A percentile compares a stretch with the other conserved stretches of the same genome.
phyloP scores from a whole-genome alignment of 2,113 vertebrate species.

The Scolopax mira region DNA sequence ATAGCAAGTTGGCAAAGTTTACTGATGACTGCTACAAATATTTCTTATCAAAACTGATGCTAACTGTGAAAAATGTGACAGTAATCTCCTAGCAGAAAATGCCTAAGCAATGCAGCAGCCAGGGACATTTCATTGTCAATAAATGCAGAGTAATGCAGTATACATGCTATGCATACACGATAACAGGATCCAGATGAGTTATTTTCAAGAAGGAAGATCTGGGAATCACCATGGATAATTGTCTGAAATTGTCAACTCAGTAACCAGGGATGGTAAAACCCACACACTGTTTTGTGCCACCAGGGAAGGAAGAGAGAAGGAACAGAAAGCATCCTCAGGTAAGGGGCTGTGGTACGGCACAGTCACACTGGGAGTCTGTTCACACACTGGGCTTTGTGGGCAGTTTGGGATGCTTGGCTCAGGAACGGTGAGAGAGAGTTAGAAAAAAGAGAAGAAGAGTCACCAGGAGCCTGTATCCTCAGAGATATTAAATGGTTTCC shows the following conservation, averaged over 20 bases:
- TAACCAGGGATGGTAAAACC: neutral
- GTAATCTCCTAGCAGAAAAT: neutral
- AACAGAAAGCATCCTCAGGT: neutral
- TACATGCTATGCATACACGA: neutral
- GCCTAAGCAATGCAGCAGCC: neutral
- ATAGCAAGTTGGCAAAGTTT: neutral
- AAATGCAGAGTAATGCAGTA: neutral
- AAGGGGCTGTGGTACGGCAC: neutral
- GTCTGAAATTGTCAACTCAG: neutral
- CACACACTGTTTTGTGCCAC: neutral
- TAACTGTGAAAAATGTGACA: neutral
- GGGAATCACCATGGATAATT: neutral
- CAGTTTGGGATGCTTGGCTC: neutral
- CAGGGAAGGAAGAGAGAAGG: neutral
- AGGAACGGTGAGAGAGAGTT: accelerated
- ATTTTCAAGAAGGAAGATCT: neutral
- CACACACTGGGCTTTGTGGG: neutral
- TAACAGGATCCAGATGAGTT: neutral
- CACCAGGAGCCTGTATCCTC: neutral
- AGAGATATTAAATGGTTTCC: neutral
- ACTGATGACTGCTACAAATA: neutral
- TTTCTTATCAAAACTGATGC: neutral
- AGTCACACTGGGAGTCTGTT: neutral
- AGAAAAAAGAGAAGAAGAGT: neutral
- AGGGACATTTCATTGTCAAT: neutral